These are phyloP conservation scores for Drosophila kambysellisi DNA, from an alignment of 2,888 invertebrate species.

Conservation along the genomic window DNA sequence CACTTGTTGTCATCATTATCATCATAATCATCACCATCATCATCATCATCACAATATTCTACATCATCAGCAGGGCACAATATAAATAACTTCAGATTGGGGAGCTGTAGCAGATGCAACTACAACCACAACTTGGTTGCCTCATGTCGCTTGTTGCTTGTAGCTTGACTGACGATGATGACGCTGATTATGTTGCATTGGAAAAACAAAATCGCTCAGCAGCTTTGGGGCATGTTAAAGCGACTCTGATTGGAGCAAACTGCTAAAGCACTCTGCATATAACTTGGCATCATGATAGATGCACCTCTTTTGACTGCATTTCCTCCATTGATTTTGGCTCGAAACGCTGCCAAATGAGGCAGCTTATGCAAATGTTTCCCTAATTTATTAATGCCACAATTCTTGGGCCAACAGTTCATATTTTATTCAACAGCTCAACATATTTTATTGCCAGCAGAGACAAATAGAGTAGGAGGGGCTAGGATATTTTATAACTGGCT, in stretches of 20 bases:
- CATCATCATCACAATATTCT: conserved; percentile 15
- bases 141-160: conserved; percentile 8
- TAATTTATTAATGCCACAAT: conserved; percentile 33
- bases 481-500: conserved; percentile 6
- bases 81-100: conserved; percentile 47
- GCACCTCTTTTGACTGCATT: conserved; percentile 36
- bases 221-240: conserved; percentile 35
- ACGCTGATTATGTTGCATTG: conserved; percentile 61
- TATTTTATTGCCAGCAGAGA: conserved; percentile 37
- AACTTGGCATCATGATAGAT: conserved; percentile 58
- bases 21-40: conserved; percentile 26
- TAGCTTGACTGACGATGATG: conserved; percentile 52
- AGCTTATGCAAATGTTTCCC: conserved; percentile 41
- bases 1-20: conserved; percentile 68
- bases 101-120: conserved; percentile 20
- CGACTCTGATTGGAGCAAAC: conserved; percentile 55
- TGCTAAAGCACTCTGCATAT: conserved; percentile 15
- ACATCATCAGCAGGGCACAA: conserved; percentile 10
- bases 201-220: conserved; percentile 43
- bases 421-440: conserved; percentile 62
- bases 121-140: conserved; percentile 21
- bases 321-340: conserved; percentile 47
- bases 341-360: conserved; percentile 25
- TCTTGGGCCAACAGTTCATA: conserved; percentile 33
- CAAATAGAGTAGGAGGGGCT: not conserved